Evolutionary conservation across 2,797 vertebrate genomes (phyloP).

Genomic region (Poliocrania exsul): DNA sequence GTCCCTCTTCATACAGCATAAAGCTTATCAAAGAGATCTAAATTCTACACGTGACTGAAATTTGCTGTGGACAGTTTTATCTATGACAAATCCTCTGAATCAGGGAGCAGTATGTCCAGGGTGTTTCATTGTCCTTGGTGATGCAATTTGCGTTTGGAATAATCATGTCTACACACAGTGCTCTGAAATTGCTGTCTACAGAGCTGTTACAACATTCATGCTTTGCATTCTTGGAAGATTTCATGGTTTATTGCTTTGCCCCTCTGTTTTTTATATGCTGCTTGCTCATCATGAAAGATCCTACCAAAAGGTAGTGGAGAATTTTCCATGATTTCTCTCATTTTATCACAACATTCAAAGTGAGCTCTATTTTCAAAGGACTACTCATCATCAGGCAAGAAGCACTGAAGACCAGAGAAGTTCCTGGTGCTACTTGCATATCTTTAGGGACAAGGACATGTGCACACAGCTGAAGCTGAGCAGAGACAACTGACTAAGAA

Average conservation of each 20-base stretch:
- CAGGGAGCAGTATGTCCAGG: neutral
- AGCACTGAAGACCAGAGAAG: neutral
- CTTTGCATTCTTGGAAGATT: conserved; percentile 45
- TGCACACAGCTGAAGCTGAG: neutral
- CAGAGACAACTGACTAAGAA: neutral
- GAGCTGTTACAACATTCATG: conserved; percentile 32
- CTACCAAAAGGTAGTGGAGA: neutral
- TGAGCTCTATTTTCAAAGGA: neutral
- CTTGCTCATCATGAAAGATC: neutral
- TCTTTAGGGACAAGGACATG: neutral
- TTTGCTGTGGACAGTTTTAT: neutral
- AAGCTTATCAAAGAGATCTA: neutral
- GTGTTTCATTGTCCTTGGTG: neutral
- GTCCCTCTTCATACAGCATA: neutral
- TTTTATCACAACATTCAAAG: neutral
- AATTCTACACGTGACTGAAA: neutral
- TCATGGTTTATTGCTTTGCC: neutral
- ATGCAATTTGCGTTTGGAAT: neutral
- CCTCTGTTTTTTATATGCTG: neutral
- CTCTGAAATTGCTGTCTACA: neutral
- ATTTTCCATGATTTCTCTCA: neutral
- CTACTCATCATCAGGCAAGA: neutral
- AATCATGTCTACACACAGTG: neutral
- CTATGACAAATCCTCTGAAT: neutral
- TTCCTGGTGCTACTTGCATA: neutral